Percentiles rank a stretch among this genome's conserved stretches.
Conservation (phyloP, 2,888 invertebrate genomes). For the Folsomia manolachei region DNA sequence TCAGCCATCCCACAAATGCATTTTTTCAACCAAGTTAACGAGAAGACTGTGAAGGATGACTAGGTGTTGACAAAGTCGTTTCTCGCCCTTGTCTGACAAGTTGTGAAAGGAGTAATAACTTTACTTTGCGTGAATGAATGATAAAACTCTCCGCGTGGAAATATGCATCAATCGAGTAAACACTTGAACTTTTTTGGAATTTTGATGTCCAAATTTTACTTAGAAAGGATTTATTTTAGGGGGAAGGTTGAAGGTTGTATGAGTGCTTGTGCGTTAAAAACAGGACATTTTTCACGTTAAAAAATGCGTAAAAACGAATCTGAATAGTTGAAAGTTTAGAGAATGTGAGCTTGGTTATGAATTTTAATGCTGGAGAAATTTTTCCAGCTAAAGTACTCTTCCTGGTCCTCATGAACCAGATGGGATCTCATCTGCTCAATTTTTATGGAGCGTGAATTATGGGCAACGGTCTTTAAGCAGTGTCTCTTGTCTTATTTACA, state of each 20-base stretch:
- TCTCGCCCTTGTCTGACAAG: slow-evolving; percentile 1
- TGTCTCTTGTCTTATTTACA: not conserved
- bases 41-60: not conserved
- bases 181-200: not conserved
- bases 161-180: slow-evolving; percentile 6
- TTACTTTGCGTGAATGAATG: not conserved
- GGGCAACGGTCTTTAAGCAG: no score
- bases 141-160: no score
- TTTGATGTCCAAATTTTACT: not conserved
- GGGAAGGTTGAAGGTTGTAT: not conserved
- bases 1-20: not conserved
- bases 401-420: not conserved
- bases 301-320: slow-evolving; percentile 15
- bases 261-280: no score
- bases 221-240: not conserved
- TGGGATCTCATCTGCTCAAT: not conserved
- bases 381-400: no score
- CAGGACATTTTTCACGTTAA: slow-evolving; percentile 12
- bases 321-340: slow-evolving; percentile 13
- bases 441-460: not conserved
- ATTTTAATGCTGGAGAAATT: slow-evolving; percentile 5
- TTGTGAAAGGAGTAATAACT: not conserved
- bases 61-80: not conserved
- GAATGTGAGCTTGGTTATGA: not conserved
- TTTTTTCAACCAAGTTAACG: no score